These are phyloP conservation scores for Toxotes chatareus DNA, from an alignment of 2,113 vertebrate species.

Conservation along the genomic window DNA sequence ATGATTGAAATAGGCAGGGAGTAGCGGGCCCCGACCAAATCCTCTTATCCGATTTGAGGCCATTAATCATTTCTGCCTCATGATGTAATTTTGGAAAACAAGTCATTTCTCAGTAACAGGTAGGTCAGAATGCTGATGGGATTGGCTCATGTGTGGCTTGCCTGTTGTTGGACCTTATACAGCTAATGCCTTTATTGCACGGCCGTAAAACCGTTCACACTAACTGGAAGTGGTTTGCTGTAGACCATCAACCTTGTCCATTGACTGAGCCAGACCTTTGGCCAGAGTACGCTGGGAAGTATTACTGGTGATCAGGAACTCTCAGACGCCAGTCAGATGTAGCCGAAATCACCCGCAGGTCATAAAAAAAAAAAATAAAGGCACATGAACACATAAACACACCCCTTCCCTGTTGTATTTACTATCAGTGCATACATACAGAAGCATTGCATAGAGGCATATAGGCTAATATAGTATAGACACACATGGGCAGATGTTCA, in stretches of 20 bases:
- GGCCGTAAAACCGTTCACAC: conserved; percentile 68
- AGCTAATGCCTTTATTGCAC: conserved; percentile 49
- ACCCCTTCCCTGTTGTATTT: conserved; percentile 1
- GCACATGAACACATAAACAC: conserved; percentile 29
- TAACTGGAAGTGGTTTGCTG: conserved; percentile 34
- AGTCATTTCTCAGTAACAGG: conserved; percentile 72
- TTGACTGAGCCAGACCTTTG: conserved; percentile 47
- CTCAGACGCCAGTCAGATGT: conserved; percentile 19
- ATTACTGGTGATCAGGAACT: conserved; percentile 25
- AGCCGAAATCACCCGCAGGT: conserved; percentile 24
- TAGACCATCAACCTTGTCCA: conserved; percentile 32
- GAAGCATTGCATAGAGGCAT: not conserved
- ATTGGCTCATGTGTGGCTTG: conserved; percentile 27
- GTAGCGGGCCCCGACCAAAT: conserved; percentile 63
- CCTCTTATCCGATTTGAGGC: conserved; percentile 76
- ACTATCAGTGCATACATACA: conserved; percentile 19
- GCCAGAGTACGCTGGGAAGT: not conserved
- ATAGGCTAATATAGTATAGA: conserved; percentile 12
- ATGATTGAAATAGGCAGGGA: conserved; percentile 73
- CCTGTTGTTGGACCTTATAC: conserved; percentile 58
- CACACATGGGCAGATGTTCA: not conserved
- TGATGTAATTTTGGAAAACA: conserved; percentile 75
- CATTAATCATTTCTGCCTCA: conserved; percentile 78
- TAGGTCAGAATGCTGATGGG: conserved; percentile 51
- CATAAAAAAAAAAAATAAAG: conserved; percentile 56